Evolutionary conservation across 2,888 invertebrate species (phyloP).

Genomic region (Macroteleia sp.): DNA sequence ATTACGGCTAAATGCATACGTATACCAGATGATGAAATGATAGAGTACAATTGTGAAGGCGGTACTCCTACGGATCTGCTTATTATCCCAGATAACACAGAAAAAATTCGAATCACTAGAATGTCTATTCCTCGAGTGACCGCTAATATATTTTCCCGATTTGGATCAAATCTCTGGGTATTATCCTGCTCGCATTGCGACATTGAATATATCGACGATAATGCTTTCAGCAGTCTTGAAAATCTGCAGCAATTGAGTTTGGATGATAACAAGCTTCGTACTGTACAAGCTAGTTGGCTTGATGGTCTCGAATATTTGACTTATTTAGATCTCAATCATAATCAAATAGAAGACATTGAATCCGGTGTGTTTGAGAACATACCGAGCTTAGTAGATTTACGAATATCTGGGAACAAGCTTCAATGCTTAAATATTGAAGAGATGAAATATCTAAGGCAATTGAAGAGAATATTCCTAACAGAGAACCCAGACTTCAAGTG

Average conservation of each 20-base stretch:
- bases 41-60: slow-evolving; percentile 74
- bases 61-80: slow-evolving; percentile 73
- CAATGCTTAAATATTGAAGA: slow-evolving; percentile 75
- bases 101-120: slow-evolving; percentile 73
- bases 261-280: slow-evolving; percentile 73
- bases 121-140: slow-evolving; percentile 75
- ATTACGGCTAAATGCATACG: slow-evolving; percentile 70
- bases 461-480: slow-evolving; percentile 74
- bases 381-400: slow-evolving; percentile 75
- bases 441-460: slow-evolving; percentile 68
- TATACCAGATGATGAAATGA: slow-evolving; percentile 73
- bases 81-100: slow-evolving; percentile 68
- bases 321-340: slow-evolving; percentile 79
- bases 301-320: slow-evolving; percentile 72
- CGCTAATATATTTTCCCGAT: slow-evolving; percentile 72
- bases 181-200: slow-evolving; percentile 76
- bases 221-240: slow-evolving; percentile 71
- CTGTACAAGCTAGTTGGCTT: slow-evolving; percentile 76
- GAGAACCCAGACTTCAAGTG: slow-evolving; percentile 78
- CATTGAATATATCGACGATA: slow-evolving; percentile 75
- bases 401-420: slow-evolving; percentile 79
- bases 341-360: slow-evolving; percentile 76
- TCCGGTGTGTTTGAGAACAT: slow-evolving; percentile 73
- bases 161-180: slow-evolving; percentile 74
- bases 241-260: slow-evolving; percentile 78